Base-by-base conservation (phyloP, 2,888 invertebrate genomes). In the Trichopria drosophilae region DNA sequence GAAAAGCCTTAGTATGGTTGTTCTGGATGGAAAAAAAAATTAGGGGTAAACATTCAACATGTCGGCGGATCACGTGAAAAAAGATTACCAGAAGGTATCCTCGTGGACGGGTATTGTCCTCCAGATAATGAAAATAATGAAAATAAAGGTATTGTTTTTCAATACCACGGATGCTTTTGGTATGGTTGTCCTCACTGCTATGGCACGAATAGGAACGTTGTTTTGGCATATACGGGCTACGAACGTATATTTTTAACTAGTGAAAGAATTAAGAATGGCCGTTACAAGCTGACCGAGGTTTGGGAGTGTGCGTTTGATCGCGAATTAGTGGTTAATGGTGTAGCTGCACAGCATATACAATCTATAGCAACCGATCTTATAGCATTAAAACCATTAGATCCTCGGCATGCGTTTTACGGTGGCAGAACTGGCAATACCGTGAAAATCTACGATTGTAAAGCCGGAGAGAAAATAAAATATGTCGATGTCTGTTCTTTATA, bases 1-100 rank as follows among this genome's bases (percentile, higher is more conserved):
- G 6, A 26, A 46, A 46, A 26, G 62, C 60, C 3, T 1, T 62
- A 2, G 36, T 54, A n/a, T 64, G 64, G 64, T 26, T 63, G n/a
- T n/a, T n/a, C n/a, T n/a, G n/a, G n/a, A n/a, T n/a, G n/a, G n/a
- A n/a, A n/a, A n/a, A n/a, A n/a, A n/a, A n/a, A n/a, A n/a, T n/a
- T n/a, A n/a, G n/a, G n/a, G n/a, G n/a, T n/a, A n/a, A n/a, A n/a
- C n/a, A n/a, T n/a, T n/a, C n/a, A n/a, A n/a, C 50, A 54, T 16
- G 35, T 41, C 1, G 41, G 32, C 20, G 10, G 23, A 2, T 26
- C 22, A 13, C 32, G 45, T 1, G 45, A 53, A 13, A 7, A 31
- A 13, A 12, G 39, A 4, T 22, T 53, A 16, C 1, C 6, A 9
- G 24, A 37, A 16, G 39, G 40, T 1, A n/a, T 20, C 9, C 1